Evolutionary conservation across 2,797 vertebrate genomes (phyloP), one percentile per base, ranked within the genome.

Genomic region (Coendou prehensilis): DNA sequence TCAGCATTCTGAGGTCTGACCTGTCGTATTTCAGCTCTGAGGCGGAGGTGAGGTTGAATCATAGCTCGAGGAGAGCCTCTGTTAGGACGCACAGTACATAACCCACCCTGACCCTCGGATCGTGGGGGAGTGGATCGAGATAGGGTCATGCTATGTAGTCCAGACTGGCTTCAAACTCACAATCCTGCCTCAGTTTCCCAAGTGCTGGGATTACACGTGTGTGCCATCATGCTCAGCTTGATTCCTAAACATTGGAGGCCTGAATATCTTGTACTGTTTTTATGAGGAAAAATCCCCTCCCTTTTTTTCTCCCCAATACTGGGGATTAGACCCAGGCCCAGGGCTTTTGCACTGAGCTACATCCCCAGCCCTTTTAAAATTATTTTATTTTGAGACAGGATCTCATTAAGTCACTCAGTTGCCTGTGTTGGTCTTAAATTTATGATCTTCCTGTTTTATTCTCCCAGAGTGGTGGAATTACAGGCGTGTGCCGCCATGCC

Each of bases 81-180:
- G 17, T 61, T 50, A 83, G 28, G 22, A 45, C 85, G 64, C 6
- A 18, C n/a, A n/a, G 14, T 33, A 73, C 54, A 1, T 59, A 30
- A 59, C 91, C 47, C 71, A 79, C 83, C 63, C n/a, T 83, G 33
- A 89, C 89, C 50, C 47, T 95, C 75, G 80, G 17, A n/a, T n/a
- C n/a, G 5, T 23, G 30, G 64, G 6, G 30, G 33, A 5, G 63
- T 6, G 14, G 33, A n/a, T n/a, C 9, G 64, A 67, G 64, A 67
- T 5, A 15, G 30, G 28, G 30, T 64, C 63, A n/a, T 67, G 33
- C 33, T n/a, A 6, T 67, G 15, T n/a, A 67, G 64, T 67, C 64
- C 33, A 67, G 30, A 15, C 33, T 67, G 15, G 64, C 33, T 4
- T 67, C 64, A 18, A 17, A 67, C 64, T 64, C 33, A 18, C 33